Base-by-base conservation (phyloP, 1,140 invertebrate species). In the Drosophila sucinea region DNA sequence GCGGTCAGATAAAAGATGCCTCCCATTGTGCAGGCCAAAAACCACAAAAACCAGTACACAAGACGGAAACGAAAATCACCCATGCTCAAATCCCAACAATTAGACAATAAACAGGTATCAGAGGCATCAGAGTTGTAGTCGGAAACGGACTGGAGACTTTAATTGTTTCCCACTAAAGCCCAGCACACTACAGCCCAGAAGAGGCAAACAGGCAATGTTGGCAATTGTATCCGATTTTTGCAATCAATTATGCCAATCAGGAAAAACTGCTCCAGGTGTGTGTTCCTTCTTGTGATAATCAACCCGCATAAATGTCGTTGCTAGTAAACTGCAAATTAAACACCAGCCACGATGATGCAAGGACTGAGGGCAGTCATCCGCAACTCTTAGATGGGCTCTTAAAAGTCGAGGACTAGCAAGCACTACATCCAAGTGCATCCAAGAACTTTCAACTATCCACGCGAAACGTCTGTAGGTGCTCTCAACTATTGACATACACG, bases 201-300 rank as follows among this genome's bases (percentile, higher is more conserved):
- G 10, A 38, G 35, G 10, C 35, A 38, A 38, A 38, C 7, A 51
- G 23, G 44, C 10, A 47, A 23, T 25, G 3, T 4, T n/a, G 6
- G 5, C 5, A 17, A 47, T 23, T 47, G 44, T 51, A 51, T 25
- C 23, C 7, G 44, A 51, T 51, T 51, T 51, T 51, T 51, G 44
- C 44, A 51, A 51, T 51, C 44, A 51, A 51, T 51, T 51, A 51
- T 51, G 44, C 23, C 44, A 51, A 51, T 51, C 44, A 51, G 44
- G 2, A 27, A 51, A 23, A 3, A 51, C 44, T 51, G 23, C 25
- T 51, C 23, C 44, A 38, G 35, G 35, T 38, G 35, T 38, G 10
- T 51, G 23, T 27, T 51, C 4, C 44, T 23, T 4, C n/a, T 17
- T 47, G 17, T 47, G 44, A 23, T 47, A 51, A 51, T 51, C 44